Conservation (phyloP, 2,797 vertebrate species). For the Lutjanus campechanus region DNA sequence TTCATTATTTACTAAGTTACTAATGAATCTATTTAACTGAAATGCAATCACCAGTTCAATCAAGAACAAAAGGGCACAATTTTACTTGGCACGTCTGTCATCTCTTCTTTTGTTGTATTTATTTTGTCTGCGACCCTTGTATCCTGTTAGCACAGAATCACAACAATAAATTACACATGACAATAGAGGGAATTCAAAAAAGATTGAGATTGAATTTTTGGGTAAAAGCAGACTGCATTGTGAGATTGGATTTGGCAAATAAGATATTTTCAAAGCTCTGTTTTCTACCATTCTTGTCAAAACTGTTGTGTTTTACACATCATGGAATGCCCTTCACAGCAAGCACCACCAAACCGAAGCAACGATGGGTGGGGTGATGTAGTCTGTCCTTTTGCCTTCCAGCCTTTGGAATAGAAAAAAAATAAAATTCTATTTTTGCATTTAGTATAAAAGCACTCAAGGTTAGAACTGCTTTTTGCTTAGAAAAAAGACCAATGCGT, state of each 20-base stretch:
- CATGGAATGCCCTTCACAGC: conserved; percentile 40
- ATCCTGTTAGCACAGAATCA: conserved; percentile 22
- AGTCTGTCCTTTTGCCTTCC: conserved; percentile 54
- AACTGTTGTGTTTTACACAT: conserved; percentile 51
- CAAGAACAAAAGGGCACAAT: conserved; percentile 16
- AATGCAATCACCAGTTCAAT: conserved; percentile 19
- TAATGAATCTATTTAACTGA: conserved; percentile 29
- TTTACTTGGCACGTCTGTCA: conserved; percentile 24
- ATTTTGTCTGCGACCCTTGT: conserved; percentile 19
- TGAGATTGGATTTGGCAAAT: conserved; percentile 36
- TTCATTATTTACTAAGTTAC: not conserved
- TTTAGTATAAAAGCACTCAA: conserved; percentile 63
- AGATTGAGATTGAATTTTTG: conserved; percentile 16
- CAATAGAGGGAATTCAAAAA: conserved; percentile 47
- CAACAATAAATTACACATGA: conserved; percentile 16
- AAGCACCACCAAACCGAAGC: conserved; percentile 47
- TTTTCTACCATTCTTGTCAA: conserved; percentile 51
- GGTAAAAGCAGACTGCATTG: conserved; percentile 3
- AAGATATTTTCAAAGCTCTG: conserved; percentile 43
- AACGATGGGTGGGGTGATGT: conserved; percentile 31
- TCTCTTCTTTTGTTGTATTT: conserved; percentile 30
- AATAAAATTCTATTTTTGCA: conserved; percentile 41
- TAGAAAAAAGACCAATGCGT: conserved; percentile 48
- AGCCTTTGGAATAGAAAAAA: conserved; percentile 44
- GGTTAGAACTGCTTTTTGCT: conserved; percentile 55